Evolutionary conservation across 2,888 invertebrate species (phyloP).

Genomic region (Taphrorychus bicolor): DNA sequence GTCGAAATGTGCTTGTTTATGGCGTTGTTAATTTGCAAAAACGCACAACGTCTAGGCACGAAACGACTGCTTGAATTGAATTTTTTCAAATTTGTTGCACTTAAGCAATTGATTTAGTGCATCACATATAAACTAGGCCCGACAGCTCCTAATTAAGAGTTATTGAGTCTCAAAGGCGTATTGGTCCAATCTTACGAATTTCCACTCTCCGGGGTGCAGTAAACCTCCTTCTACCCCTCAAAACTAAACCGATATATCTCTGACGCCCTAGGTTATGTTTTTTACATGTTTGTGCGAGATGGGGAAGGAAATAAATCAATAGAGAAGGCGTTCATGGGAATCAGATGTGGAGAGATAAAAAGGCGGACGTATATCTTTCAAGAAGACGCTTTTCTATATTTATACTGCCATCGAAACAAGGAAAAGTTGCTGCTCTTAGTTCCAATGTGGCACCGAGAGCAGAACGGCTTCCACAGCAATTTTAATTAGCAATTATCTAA

Average conservation of each 20-base stretch:
- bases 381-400: too few relatives aligned
- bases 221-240: constrained; percentile 39
- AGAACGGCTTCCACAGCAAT: not conserved
- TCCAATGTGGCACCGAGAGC: not conserved
- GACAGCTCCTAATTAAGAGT: constrained; percentile 32
- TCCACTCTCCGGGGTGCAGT: constrained; percentile 46
- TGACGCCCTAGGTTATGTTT: constrained; percentile 39
- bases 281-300: constrained; percentile 48
- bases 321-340: constrained; percentile 43
- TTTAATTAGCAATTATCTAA: constrained; percentile 32
- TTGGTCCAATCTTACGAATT: constrained; percentile 50
- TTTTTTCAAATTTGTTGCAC: not conserved
- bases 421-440: too few relatives aligned
- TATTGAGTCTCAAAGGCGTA: constrained; percentile 47
- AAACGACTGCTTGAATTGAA: too few relatives aligned
- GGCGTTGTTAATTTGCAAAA: constrained; percentile 18
- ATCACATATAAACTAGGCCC: constrained; percentile 16
- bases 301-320: constrained; percentile 50
- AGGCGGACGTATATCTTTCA: constrained; percentile 48
- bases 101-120: constrained; percentile 2
- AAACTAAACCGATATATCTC: constrained; percentile 33
- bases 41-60: not conserved
- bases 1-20: constrained; percentile 11
- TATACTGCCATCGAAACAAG: too few relatives aligned
- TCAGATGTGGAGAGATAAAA: constrained; percentile 50